Base-by-base conservation (phyloP, 2,113 vertebrate species). In the Protobothrops mucrosquamatus region DNA sequence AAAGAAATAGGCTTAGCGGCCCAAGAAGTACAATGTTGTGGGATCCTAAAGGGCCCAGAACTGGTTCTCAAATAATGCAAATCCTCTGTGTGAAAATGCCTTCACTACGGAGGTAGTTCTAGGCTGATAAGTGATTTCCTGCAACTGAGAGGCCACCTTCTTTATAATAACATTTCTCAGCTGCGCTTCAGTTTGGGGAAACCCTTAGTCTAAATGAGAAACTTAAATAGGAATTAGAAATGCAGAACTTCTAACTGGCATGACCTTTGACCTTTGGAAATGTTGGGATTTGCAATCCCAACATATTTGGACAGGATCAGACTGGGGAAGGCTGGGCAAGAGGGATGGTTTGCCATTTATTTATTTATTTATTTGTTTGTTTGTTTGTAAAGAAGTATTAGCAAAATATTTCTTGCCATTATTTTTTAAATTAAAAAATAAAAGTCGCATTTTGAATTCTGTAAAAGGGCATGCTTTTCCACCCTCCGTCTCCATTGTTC, bases 401-500 rank as follows among this genome's bases (percentile, higher is more conserved):
- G 20, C 24, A 29, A 69, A 69, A 64, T 46, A 22, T 39, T 39
- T 26, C 24, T 29, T 29, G 12, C 4, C 15, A 51, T 43, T 22
- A 22, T 81, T 64, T 15, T 10, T 92, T 39, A n/a, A n/a, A n/a
- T n/a, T 69, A 51, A 57, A 86, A 34, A 29, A 48, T 23, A 81
- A 81, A 81, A 20, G 46, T 8, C 3, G 5, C 1, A 43, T 89
- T 55, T 89, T 89, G 92, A 81, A 57, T 6, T 3, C 29, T 59
- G 0, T 57, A 54, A 29, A 51, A 9, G 48, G 48, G 8, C 69
- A 81, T 88, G 93, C 92, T 93, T 34, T 39, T 3, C 90, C 93
- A 95, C 22, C 57, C 87, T 85, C 69, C 46, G 85, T 0, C 24
- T 34, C 54, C 61, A 89, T 95, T 94, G 87, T 95, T 94, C 92